These are phyloP conservation scores for Desmophyllum pertusum DNA, from an alignment of 92 coral and sea anemone species.

Conservation along the genomic window DNA sequence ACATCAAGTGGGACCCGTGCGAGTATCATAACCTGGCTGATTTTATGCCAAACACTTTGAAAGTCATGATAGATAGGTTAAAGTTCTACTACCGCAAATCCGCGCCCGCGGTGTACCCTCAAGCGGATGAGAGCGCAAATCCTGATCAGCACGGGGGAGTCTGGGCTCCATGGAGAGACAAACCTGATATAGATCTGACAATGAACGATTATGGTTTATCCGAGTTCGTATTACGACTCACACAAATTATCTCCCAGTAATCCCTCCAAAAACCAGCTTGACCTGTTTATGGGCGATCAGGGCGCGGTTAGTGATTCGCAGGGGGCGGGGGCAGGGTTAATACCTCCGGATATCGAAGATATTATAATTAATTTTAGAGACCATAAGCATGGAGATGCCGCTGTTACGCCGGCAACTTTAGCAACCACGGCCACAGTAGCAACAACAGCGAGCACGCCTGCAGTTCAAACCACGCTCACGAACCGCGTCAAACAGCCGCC, in stretches of 20 bases:
- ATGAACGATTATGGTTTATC: slow-evolving; percentile 80
- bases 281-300: slow-evolving; percentile 81
- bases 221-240: slow-evolving; percentile 88
- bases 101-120: slow-evolving; percentile 78
- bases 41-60: slow-evolving; percentile 97
- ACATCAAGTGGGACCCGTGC: slow-evolving; percentile 99
- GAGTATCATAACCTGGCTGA: slow-evolving; percentile 97
- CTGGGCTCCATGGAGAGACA: slow-evolving; percentile 92
- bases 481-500: slow-evolving; percentile 26
- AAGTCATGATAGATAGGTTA: slow-evolving; percentile 93
- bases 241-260: slow-evolving; percentile 62
- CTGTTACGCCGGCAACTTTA: slow-evolving; percentile 15
- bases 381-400: background rate
- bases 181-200: slow-evolving; percentile 75
- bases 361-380: slow-evolving; percentile 44
- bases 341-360: slow-evolving; percentile 24
- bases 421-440: slow-evolving; percentile 34
- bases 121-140: slow-evolving; percentile 76
- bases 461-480: background rate
- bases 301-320: background rate
- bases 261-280: slow-evolving; percentile 54
- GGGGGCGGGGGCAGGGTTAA: background rate
- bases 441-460: slow-evolving; percentile 18
- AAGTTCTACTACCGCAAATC: slow-evolving; percentile 73
- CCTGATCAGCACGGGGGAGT: slow-evolving; percentile 94